A percentile compares a stretch with the other conserved stretches of the same genome.
Evolutionary conservation across 1,140 invertebrate genomes (phyloP).

Genomic region (Formica exsecta): DNA sequence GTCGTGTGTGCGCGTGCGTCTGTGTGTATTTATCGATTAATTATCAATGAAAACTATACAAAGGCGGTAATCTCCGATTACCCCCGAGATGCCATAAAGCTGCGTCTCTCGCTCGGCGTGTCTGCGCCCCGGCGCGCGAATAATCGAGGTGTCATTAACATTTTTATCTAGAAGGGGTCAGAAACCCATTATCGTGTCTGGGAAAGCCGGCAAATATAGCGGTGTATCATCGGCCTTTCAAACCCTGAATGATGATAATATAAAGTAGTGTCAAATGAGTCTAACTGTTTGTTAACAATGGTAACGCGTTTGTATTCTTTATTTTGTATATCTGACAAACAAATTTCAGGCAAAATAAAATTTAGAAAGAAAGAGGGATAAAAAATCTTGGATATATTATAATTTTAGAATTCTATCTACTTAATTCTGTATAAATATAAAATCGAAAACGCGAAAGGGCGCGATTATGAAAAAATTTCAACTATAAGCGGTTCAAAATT

Average conservation of each 20-base stretch:
- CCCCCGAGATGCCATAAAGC: slow-evolving; percentile 29
- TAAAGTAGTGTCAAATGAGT: not conserved
- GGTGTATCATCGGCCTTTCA: slow-evolving; percentile 70
- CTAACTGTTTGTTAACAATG: not conserved
- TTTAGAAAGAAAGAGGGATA: not conserved
- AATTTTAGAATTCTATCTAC: too few relatives aligned
- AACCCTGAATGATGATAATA: not conserved
- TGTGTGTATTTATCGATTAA: slow-evolving; percentile 73
- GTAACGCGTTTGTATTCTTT: not conserved
- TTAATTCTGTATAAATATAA: not conserved
- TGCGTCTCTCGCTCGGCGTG: slow-evolving; percentile 16
- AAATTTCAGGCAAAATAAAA: not conserved
- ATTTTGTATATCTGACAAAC: not conserved
- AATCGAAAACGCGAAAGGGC: not conserved
- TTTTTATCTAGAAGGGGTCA: slow-evolving; percentile 75
- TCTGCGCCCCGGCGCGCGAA: slow-evolving; percentile 23
- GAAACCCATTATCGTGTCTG: slow-evolving; percentile 76
- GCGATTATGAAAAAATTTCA: not conserved
- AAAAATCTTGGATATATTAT: too few relatives aligned
- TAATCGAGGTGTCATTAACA: slow-evolving; percentile 36
- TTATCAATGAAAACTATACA: slow-evolving; percentile 75
- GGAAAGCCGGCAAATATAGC: slow-evolving; percentile 67
- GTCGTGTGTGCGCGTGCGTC: not conserved
- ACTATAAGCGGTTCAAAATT: slow-evolving; percentile 22
- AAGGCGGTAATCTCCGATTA: slow-evolving; percentile 66